Percentiles rank a stretch among this genome's conserved stretches.
phyloP scores from a whole-genome alignment of 2,797 vertebrate species.

The Notolabrus celidotus region DNA sequence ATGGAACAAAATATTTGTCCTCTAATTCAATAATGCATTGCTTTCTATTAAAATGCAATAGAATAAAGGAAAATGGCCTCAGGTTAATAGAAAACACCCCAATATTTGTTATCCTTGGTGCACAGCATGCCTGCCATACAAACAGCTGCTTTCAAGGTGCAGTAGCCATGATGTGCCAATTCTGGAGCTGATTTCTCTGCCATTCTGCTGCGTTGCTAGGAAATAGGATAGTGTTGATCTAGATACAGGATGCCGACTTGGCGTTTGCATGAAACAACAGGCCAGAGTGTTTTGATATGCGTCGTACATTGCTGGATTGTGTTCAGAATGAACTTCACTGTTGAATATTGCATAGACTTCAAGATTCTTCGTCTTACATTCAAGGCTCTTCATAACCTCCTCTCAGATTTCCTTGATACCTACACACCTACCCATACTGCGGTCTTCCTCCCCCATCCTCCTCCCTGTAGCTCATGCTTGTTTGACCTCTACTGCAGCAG shows the following conservation, averaged over 20 bases:
- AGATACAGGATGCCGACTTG: background rate
- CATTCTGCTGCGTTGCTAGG: background rate
- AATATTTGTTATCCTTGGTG: background rate
- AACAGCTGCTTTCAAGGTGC: background rate
- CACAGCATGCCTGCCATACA: background rate
- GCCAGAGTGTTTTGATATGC: background rate
- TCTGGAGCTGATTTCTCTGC: background rate
- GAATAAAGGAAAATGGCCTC: background rate
- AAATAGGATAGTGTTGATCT: conserved; percentile 3
- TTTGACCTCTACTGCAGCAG: no score
- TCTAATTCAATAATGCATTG: background rate
- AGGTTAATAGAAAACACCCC: no score
- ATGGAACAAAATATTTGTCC: background rate
- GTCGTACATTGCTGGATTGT: background rate
- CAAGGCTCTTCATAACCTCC: no score
- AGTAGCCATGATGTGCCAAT: background rate
- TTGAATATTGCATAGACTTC: no score
- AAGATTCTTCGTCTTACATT: no score
- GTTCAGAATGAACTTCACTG: background rate
- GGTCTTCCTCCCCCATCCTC: no score
- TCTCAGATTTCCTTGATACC: no score
- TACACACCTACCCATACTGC: no score
- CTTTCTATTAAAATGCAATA: background rate
- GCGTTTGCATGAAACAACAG: background rate
- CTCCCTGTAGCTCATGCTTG: no score